Base-by-base conservation (phyloP, 2,888 invertebrate species). In the Elmis aenea region DNA sequence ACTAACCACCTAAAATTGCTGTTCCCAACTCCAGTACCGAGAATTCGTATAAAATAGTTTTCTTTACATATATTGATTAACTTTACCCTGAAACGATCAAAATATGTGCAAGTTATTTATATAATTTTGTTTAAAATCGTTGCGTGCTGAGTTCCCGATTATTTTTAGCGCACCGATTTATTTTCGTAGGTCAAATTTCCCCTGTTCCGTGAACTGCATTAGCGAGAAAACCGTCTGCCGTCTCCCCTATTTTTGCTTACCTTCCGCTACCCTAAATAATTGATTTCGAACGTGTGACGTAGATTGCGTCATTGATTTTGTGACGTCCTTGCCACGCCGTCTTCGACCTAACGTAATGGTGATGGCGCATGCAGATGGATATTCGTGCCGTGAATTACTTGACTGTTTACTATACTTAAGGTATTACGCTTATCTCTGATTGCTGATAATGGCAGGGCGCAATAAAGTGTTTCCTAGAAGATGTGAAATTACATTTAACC, bases 21-120 rank as follows among this genome's bases (percentile, higher is more conserved):
- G 30, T 30, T 26, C 30, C 23, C 14, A 25, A 9, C 13, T 12
- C 24, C 27, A 23, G 8, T 33, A 33, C 38, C 28, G 10, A 33
- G 38, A 33, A 38, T 14, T 22, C 18, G 33, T 33, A 33, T 33
- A 26, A 33, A 33, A 27, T 25, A 8, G 33, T 38, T 37, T 24
- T 31, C 15, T 34, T 30, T 39, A 26, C 20, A 33, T 28, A 26
- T 38, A 39, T 39, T 31, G 39, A 39, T 39, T 39, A 16, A 22
- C 24, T 29, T 34, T 39, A 39, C 39, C 26, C 9, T 34, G 39
- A 39, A 39, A 18, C 30, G 12, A 34, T 34, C 30, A 39, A 29
- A 29, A 26, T 21, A 21, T 23, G 11, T 23, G 26, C 12, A 13
- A 16, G 18, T 14, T 36, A 36, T 36, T 29, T 25, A 30, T 36